Evolutionary conservation across 2,113 vertebrate genomes (phyloP), one percentile per base, ranked within the genome.

Genomic region (Cercopithecus mona): DNA sequence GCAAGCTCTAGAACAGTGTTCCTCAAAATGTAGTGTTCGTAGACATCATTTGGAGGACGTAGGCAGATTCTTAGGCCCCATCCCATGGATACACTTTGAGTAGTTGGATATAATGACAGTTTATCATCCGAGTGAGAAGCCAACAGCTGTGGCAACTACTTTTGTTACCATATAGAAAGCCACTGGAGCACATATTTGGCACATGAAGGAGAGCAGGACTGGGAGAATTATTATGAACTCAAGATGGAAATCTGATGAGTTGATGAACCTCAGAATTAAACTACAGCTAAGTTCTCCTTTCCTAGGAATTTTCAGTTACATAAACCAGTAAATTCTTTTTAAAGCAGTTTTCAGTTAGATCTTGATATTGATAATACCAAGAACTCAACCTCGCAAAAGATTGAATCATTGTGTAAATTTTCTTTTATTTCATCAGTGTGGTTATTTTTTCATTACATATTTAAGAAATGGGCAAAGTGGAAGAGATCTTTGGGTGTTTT

Each of bases 21-120:
- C 93, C 55, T 93, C 40, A 78, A 78, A 82, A 78, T 83, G 78
- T 82, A 78, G 52, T 92, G 14, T 94, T 83, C 25, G 18, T 81
- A 83, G 57, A 72, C 30, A 40, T 92, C 17, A 76, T 32, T 59
- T 73, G 27, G 2, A 85, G 35, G 45, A 12, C 3, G 64, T 88
- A 38, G 8, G 32, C 22, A 57, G 20, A 64, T 64, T 90, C 14
- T 38, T 66, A 30, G 79, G 40, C 23, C 3, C 18, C 0, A 79
- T 27, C 5, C 4, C n/a, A 66, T 64, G 61, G 61, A 32, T 64
- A 79, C 32, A 50, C 16, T 66, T 57, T n/a, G 23, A 94, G 2
- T 11, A 6, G 3, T 50, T 48, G 22, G 20, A 32, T 48, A 11
- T 52, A 89, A 84, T 45, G 25, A 38, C 9, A 59, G 5, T 35